Conservation (phyloP, 2,113 vertebrate species). For the Clinocottus analis region DNA sequence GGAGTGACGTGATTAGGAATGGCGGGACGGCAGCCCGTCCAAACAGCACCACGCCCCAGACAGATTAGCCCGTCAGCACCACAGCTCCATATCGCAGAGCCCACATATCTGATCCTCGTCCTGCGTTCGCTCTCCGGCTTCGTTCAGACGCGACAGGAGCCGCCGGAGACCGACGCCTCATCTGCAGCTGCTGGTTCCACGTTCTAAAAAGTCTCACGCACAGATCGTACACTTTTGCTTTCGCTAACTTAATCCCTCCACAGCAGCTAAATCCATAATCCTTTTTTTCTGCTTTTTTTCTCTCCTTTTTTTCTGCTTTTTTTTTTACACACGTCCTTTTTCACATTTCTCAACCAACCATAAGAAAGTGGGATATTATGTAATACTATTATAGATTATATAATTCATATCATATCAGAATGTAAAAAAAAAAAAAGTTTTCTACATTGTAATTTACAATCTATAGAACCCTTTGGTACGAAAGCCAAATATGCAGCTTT, state of each 20-base stretch:
- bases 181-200: slow-evolving; percentile 24
- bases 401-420: neutral
- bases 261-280: neutral
- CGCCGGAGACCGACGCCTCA: neutral
- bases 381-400: neutral
- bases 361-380: neutral
- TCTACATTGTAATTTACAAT: neutral
- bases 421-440: slow-evolving; percentile 4
- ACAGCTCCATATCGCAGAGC: slow-evolving; percentile 22
- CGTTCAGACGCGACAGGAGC: slow-evolving; percentile 21
- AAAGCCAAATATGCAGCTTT: neutral
- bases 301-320: neutral
- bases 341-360: neutral
- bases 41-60: no score
- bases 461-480: no score
- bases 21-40: no score
- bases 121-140: slow-evolving; percentile 44
- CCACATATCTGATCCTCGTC: slow-evolving; percentile 38
- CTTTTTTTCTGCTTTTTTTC: neutral
- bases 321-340: neutral
- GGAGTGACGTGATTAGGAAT: slow-evolving; percentile 46
- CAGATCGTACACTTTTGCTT: neutral
- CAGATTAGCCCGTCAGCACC: no score
- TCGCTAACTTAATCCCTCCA: neutral
- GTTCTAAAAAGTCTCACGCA: neutral